Conservation (phyloP, 2,888 invertebrate species). For the Anaspis maculata region DNA sequence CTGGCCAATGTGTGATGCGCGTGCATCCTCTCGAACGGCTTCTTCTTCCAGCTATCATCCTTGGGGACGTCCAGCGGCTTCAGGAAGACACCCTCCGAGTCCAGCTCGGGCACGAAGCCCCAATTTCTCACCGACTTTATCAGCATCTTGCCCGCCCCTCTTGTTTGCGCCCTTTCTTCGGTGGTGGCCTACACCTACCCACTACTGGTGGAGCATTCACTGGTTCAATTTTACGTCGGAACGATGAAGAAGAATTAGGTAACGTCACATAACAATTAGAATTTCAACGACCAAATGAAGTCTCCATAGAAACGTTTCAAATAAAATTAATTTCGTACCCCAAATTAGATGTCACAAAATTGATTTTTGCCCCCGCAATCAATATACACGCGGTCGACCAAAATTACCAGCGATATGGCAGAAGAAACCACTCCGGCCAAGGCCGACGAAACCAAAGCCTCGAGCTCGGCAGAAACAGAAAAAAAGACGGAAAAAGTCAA, state of each 20-base stretch:
- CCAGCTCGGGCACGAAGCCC: conserved; percentile 39
- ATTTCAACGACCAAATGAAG: conserved; percentile 1
- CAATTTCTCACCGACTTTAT: conserved; percentile 30
- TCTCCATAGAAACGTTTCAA: neutral
- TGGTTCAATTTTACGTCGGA: too few species aligned
- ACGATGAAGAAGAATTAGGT: too few species aligned
- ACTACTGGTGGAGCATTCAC: too few species aligned
- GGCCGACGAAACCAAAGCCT: neutral
- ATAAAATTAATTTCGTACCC: conserved; percentile 9
- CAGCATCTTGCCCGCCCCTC: too few species aligned
- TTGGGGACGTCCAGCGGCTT: conserved; percentile 35
- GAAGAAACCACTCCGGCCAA: neutral
- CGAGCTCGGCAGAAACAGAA: too few species aligned
- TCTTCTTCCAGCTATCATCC: conserved; percentile 29
- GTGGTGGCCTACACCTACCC: too few species aligned
- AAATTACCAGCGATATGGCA: neutral
- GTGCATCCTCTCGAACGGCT: conserved; percentile 43
- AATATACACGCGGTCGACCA: neutral
- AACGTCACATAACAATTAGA: too few species aligned
- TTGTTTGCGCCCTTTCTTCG: too few species aligned
- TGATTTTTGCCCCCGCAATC: neutral
- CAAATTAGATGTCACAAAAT: too few species aligned
- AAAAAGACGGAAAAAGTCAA: too few species aligned
- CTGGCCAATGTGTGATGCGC: conserved; percentile 49
- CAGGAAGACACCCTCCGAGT: conserved; percentile 42